These are phyloP conservation scores for Sogatella furcifera DNA, from an alignment of 1,140 invertebrate genomes.

Conservation along the genomic window DNA sequence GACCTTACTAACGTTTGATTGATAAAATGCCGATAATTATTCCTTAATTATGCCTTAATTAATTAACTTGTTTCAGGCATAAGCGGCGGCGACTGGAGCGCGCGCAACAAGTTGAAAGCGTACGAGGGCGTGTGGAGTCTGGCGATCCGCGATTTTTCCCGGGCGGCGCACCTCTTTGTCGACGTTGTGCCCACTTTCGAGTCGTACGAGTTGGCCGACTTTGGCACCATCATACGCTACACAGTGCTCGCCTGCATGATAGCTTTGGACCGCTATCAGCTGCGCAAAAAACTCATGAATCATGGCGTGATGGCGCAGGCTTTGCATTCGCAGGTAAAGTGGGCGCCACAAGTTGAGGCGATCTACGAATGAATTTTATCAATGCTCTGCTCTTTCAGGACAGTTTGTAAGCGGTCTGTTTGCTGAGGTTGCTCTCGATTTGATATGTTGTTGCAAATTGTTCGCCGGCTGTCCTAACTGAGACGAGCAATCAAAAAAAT, in stretches of 20 bases:
- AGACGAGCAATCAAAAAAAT: too few species aligned
- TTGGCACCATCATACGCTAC: conserved; percentile 31
- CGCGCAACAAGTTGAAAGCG: conserved; percentile 91
- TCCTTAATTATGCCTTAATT: too few species aligned
- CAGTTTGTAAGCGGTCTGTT: too few species aligned
- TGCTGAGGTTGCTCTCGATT: too few species aligned
- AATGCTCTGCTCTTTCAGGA: too few species aligned
- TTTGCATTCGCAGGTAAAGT: conserved; percentile 63
- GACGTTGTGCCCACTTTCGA: conserved; percentile 99
- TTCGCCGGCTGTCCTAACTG: too few species aligned
- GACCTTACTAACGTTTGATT: too few species aligned
- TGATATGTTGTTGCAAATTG: too few species aligned
- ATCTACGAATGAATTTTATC: too few species aligned
- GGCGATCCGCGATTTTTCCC: conserved; percentile 91
- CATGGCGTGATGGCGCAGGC: conserved; percentile 36
- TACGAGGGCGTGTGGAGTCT: conserved; percentile 94
- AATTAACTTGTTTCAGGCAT: too few species aligned
- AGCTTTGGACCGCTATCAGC: conserved; percentile 27
- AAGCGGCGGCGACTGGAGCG: conserved; percentile 98
- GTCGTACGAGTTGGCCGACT: conserved; percentile 98
- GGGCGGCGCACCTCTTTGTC: conserved; percentile 87
- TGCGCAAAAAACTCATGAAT: conserved; percentile 30
- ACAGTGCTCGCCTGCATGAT: conserved; percentile 33
- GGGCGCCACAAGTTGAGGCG: too few species aligned
- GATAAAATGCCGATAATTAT: too few species aligned